Percentiles rank a stretch among this genome's conserved stretches.
Evolutionary conservation across 2,797 vertebrate genomes (phyloP).

Genomic region (Hipposideros larvatus): DNA sequence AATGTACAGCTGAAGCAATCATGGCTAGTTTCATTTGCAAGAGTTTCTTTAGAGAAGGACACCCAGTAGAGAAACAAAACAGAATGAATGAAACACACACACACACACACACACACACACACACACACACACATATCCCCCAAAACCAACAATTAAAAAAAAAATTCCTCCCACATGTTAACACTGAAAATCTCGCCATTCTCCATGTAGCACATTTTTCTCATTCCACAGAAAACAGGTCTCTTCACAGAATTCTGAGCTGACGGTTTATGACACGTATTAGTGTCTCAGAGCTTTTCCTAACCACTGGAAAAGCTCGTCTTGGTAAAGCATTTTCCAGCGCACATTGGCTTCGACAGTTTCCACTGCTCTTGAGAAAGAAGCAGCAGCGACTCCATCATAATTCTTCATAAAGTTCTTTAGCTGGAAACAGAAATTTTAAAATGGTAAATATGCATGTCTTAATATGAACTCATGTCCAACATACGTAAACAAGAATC

Average conservation of each 20-base stretch:
- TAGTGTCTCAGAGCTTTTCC: conserved; percentile 90
- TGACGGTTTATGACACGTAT: conserved; percentile 40
- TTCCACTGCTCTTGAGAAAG: conserved; percentile 94
- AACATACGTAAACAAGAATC: conserved; percentile 31
- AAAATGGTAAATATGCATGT: background rate
- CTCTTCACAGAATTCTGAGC: conserved; percentile 77
- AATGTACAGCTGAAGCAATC: conserved; percentile 84
- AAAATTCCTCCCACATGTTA: conserved; percentile 76
- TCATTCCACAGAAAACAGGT: conserved; percentile 77
- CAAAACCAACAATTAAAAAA: conserved; percentile 83
- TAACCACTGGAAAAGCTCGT: conserved; percentile 97
- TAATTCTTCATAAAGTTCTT: conserved; percentile 95
- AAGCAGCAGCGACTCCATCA: conserved; percentile 91
- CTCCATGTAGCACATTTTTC: conserved; percentile 59
- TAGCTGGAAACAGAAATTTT: conserved; percentile 89
- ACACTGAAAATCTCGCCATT: conserved; percentile 79
- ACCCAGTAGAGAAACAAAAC: conserved; percentile 60
- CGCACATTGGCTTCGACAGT: conserved; percentile 96
- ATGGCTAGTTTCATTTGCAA: conserved; percentile 82
- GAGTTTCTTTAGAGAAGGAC: conserved; percentile 82
- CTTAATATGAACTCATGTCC: background rate
- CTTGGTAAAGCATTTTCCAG: conserved; percentile 95
- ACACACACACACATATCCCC: background rate
- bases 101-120: background rate
- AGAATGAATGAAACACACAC: conserved; percentile 57